Base-by-base conservation (phyloP, 2,888 invertebrate genomes). In the Perizoma affinitatum region DNA sequence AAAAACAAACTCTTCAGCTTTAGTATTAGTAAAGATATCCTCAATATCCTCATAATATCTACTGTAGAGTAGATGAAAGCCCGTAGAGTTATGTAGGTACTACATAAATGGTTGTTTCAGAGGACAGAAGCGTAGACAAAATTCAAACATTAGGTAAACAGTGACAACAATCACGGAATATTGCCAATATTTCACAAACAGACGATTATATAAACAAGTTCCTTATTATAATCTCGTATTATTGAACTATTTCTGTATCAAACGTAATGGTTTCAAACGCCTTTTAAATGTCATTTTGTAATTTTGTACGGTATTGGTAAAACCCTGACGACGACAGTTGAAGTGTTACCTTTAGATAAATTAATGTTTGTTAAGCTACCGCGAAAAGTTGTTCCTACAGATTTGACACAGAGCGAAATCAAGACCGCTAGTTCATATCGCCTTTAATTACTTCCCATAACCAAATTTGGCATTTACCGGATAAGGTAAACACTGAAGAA, bases 281-380 rank as follows among this genome's bases (percentile, higher is more conserved):
- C 50, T 50, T 56, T 55, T 55, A 61, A 54, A 47, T 58, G 54
- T n/a, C 34, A 55, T 59, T 63, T 63, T 54, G 60, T 55, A 53
- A 60, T 55, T 50, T 53, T 51, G 57, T 62, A 57, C 54, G 44
- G 50, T 44, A 53, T 48, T 54, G 53, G 44, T 22, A 43, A 61
- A 48, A 53, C 45, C 36, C 42, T 63, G 63, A 49, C 52, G 61
- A 66, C 38, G 38, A 7, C 63, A 61, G 59, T 60, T 58, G 63
- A 63, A 68, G 66, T 68, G 61, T 65, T 65, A 56, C 63, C 64
- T 64, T 58, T 64, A 60, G 55, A 66, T 62, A 66, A 65, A 66
- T 65, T 57, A 57, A 51, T 55, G 55, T 58, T 64, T 61, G 59
- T 43, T 52, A 46, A 55, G 62, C 58, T 63, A 57, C 54, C 54